A percentile compares a stretch with the other conserved stretches of the same genome.
Evolutionary conservation across 2,888 invertebrate species (phyloP).

Genomic region (Aphidoletes aphidimyza): DNA sequence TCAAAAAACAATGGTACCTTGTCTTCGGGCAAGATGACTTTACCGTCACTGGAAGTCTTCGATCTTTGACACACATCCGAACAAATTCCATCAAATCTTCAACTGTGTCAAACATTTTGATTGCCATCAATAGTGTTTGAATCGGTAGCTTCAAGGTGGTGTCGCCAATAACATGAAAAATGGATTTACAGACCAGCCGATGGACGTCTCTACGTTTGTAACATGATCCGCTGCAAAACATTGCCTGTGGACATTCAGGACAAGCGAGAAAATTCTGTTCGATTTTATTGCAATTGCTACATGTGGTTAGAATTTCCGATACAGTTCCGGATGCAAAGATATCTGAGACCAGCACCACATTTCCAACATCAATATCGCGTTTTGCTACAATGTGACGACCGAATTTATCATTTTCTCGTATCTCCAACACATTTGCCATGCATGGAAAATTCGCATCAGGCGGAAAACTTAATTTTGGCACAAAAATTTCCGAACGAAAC

Average conservation of each 20-base stretch:
- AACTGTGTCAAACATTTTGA: neutral
- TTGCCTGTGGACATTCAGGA: neutral
- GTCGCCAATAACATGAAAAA: neutral
- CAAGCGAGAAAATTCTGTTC: neutral
- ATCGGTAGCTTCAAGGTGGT: neutral
- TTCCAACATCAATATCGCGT: slow-evolving; percentile 26
- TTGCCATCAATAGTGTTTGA: neutral
- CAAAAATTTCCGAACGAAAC: neutral
- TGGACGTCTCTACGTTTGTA: neutral
- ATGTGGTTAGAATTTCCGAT: neutral
- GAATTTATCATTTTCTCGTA: neutral
- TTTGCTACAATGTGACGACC: slow-evolving; percentile 1
- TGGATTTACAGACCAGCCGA: neutral
- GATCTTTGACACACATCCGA: neutral
- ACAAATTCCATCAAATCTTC: neutral
- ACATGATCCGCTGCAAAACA: neutral
- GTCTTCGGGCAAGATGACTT: neutral
- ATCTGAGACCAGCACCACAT: neutral
- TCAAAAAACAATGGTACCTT: neutral
- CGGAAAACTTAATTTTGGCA: neutral
- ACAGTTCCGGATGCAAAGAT: neutral
- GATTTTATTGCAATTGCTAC: neutral
- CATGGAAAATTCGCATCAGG: neutral
- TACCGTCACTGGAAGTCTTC: neutral
- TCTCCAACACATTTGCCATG: neutral